Evolutionary conservation across 2,797 vertebrate genomes (phyloP), one percentile per base, ranked within the genome.

Genomic region (Gymnodraco acuticeps): DNA sequence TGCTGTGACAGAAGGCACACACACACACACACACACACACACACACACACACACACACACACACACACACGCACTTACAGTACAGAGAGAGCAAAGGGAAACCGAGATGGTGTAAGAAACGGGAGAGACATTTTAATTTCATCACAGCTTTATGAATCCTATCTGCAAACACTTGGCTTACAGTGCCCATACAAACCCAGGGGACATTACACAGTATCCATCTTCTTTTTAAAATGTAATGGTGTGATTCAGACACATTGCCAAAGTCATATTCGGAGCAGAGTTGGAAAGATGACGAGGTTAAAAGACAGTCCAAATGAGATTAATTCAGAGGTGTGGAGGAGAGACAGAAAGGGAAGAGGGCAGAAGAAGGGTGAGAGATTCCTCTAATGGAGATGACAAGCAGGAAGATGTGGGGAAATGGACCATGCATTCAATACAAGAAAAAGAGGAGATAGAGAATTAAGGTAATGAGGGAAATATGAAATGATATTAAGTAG

Each of bases 311-410:
- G 56, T 46, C 17, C 10, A 63, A 73, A 75, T 43, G 15, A 62
- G 80, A 75, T 76, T 19, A 67, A 79, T 53, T 58, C 63, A 43
- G 51, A 66, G 69, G 63, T 64, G 52, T 53, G 65, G 47, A 72
- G 65, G 48, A 58, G 11, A 3, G 33, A 70, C 67, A 56, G 59
- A 46, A 63, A 70, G 38, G 47, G 17, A 59, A 23, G 64, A 66
- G 59, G 73, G 47, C 31, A 15, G 56, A 20, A 27, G 53, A 55
- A 77, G 74, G 82, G 59, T 72, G 80, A 81, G 68, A 51, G 62
- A 41, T 73, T 77, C 70, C 43, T 5, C 27, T 62, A 82, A 54
- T 19, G 2, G 78, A 77, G 63, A 66, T 80, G 83, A 87, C 73
- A 66, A 66, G 66, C 46, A 42, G 55, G 55, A 47, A 73, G 58